phyloP scores from a whole-genome alignment of 2,888 invertebrate genomes.

The Hyposoter didymator region DNA sequence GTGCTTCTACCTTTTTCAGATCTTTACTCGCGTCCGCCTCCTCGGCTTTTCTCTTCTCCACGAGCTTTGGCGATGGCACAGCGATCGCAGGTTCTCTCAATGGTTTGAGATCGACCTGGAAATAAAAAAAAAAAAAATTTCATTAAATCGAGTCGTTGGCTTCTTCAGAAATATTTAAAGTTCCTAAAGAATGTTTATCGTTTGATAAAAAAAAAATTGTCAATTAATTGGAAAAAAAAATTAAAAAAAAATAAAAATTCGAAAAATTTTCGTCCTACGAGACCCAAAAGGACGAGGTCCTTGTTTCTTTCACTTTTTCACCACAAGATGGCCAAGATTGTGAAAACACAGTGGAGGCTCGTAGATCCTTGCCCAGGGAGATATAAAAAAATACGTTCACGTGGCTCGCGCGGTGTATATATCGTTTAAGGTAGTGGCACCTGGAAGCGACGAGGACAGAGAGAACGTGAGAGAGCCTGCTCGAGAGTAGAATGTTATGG shows the following conservation, averaged over 20 bases:
- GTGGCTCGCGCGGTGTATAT: not conserved
- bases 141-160: not conserved
- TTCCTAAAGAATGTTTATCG: no score
- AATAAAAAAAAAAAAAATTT: constrained; percentile 62
- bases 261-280: no score
- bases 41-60: constrained; percentile 93
- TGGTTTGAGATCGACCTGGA: constrained; percentile 82
- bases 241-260: not conserved
- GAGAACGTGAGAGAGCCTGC: not conserved
- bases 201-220: constrained; percentile 18
- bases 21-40: constrained; percentile 93
- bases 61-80: constrained; percentile 83
- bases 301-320: not conserved
- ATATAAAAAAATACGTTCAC: not conserved
- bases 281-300: not conserved
- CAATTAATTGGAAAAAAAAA: not conserved
- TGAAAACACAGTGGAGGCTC: not conserved
- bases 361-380: not conserved
- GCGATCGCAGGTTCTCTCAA: constrained; percentile 81
- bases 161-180: no score
- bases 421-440: constrained; percentile 38
- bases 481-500: constrained; percentile 71
- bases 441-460: constrained; percentile 40
- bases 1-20: constrained; percentile 91
- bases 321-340: constrained; percentile 4